Evolutionary conservation across 2,797 vertebrate genomes (phyloP).

Genomic region (Steatocranus sp.): DNA sequence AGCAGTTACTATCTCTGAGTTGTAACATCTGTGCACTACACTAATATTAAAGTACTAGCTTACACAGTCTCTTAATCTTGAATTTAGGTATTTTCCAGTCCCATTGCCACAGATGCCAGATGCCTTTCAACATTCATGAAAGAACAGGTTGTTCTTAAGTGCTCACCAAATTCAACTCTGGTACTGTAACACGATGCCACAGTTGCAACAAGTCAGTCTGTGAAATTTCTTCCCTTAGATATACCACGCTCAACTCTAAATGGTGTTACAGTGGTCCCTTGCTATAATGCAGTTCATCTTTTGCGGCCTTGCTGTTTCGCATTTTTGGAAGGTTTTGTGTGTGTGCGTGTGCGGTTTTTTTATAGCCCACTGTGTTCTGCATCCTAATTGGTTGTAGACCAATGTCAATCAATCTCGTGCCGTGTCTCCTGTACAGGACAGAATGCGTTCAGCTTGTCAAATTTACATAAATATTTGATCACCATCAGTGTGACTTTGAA

Average conservation of each 20-base stretch:
- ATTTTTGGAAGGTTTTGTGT: neutral
- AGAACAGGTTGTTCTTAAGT: neutral
- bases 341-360: rapidly evolving
- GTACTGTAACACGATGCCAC: neutral
- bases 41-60: rapidly evolving
- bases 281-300: neutral
- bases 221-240: neutral
- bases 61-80: neutral
- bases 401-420: neutral
- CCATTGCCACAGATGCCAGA: neutral
- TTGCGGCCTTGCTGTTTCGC: rapidly evolving
- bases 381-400: neutral
- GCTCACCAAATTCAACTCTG: neutral
- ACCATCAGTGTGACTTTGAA: neutral
- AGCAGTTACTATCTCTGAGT: neutral
- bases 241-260: neutral
- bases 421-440: neutral
- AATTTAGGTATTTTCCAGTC: neutral
- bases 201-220: neutral
- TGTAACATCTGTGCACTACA: neutral
- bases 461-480: neutral
- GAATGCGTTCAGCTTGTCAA: neutral
- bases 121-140: neutral
- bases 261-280: neutral
- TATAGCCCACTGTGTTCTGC: neutral